Conservation (phyloP, 2,888 invertebrate genomes). For the Drosophila recens region DNA sequence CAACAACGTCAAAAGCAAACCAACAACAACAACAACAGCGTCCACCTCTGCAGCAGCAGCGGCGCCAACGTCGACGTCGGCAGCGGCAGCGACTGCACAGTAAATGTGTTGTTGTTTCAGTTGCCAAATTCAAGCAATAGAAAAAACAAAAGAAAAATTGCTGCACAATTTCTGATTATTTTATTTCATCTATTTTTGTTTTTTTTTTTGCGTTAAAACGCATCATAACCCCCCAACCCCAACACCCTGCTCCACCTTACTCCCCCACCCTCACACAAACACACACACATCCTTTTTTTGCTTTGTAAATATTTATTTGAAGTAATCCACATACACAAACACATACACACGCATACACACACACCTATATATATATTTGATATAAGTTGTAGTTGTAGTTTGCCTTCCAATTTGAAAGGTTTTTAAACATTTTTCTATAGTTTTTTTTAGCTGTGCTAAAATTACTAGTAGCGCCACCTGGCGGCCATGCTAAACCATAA, state of each 20-base stretch:
- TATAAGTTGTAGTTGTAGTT: constrained; percentile 58
- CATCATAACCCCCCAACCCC: not conserved
- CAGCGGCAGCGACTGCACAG: constrained; percentile 22
- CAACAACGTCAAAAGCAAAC: constrained; percentile 30
- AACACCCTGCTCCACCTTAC: not conserved
- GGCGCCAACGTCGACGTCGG: constrained; percentile 12
- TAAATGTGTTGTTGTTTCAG: not conserved
- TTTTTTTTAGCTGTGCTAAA: constrained; percentile 67
- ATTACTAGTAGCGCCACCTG: constrained; percentile 42
- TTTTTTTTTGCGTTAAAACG: constrained; percentile 10
- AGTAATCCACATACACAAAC: constrained; percentile 43
- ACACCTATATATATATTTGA: constrained; percentile 42
- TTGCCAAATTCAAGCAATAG: not conserved
- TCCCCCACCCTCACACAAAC: not conserved
- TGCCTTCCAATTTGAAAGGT: constrained; percentile 29
- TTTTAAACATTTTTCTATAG: constrained; percentile 44
- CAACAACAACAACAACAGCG: constrained; percentile 6
- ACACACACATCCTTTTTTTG: constrained; percentile 37
- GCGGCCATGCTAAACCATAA: constrained; percentile 40
- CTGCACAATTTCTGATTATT: constrained; percentile 3
- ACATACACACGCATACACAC: constrained; percentile 24
- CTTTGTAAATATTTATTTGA: constrained; percentile 79
- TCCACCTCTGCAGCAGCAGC: constrained; percentile 7
- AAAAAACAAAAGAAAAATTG: not conserved
- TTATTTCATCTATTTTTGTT: constrained; percentile 3